Conservation (phyloP, 1,140 invertebrate species). For the Lithobius niger region DNA sequence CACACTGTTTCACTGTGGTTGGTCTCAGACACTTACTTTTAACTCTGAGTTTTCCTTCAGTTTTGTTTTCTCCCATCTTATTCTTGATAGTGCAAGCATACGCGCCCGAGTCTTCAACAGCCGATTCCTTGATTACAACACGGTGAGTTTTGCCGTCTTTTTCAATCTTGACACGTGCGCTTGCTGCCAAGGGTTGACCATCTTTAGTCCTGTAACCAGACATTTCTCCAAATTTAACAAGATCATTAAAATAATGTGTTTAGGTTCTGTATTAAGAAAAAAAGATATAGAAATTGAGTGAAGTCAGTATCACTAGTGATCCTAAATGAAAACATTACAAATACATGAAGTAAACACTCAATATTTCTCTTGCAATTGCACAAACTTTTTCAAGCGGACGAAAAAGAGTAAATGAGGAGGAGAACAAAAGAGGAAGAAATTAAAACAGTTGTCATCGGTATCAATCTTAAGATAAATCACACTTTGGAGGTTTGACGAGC, state of each 20-base stretch:
- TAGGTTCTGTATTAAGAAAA: too few species aligned
- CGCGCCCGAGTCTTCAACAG: slow-evolving; percentile 16
- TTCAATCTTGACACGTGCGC: slow-evolving; percentile 16
- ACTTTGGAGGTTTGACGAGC: too few species aligned
- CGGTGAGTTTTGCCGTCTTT: slow-evolving; percentile 14
- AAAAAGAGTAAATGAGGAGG: too few species aligned
- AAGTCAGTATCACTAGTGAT: not conserved
- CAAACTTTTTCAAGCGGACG: too few species aligned
- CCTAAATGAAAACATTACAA: too few species aligned
- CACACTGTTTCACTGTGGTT: too few species aligned
- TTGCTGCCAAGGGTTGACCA: slow-evolving; percentile 20
- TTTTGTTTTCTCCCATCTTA: slow-evolving; percentile 42
- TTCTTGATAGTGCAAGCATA: slow-evolving; percentile 26
- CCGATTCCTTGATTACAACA: slow-evolving; percentile 13
- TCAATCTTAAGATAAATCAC: too few species aligned
- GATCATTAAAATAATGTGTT: not conserved
- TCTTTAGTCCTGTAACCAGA: slow-evolving; percentile 31
- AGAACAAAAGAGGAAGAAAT: too few species aligned
- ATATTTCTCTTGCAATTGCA: too few species aligned
- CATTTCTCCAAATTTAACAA: too few species aligned
- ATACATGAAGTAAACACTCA: too few species aligned
- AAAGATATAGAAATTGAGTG: not conserved
- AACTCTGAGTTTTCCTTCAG: slow-evolving; percentile 52
- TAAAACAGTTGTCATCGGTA: too few species aligned
- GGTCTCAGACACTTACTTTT: slow-evolving; percentile 45